Evolutionary conservation across 2,888 invertebrate genomes (phyloP), one percentile per base, ranked within the genome.

Genomic region (Lampropteryx suffumata): DNA sequence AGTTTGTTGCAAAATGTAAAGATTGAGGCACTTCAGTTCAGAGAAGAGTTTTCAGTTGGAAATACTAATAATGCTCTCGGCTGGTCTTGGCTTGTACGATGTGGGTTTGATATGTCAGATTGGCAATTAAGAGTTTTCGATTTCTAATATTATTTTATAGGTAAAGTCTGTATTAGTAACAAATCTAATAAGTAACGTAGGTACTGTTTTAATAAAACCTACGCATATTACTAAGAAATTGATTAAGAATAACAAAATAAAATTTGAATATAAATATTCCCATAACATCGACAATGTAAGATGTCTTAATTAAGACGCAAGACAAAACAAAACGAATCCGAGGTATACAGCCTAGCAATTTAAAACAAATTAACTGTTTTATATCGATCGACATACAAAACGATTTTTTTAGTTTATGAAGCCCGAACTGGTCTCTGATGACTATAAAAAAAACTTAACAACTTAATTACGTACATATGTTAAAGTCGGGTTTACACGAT

Each of bases 391-490:
- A 49, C 41, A 51, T 50, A 57, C 59, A 59, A 54, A 61, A 58
- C 55, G 53, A 54, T 56, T 56, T 59, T 56, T 56, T 32, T 32
- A 57, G 51, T 51, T 40, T 44, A 60, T 64, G 67, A 71, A 68
- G 64, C 61, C 63, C 59, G 65, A 71, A 69, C 67, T 63, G 73
- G 68, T 67, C 70, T 69, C 71, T 69, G 55, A 62, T 69, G 75
- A 75, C 75, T 34, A 41, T 50, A 46, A 17, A 78, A 84, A 79
- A 72, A 82, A 82, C 77, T 87, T 86, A 80, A 88, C 80, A 76
- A 75, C 83, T 82, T 89, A 90, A 90, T 90, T 83, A 81, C 79
- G 61, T 82, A 89, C 89, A 89, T 89, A 80, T 89, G 88, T 90
- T 88, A 83, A 74, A 74, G 70, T 63, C 66, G 60, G 69, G 67